Percentiles rank a stretch among this genome's conserved stretches.
Evolutionary conservation across 2,888 invertebrate species (phyloP).

Genomic region (Coelinius sp.): DNA sequence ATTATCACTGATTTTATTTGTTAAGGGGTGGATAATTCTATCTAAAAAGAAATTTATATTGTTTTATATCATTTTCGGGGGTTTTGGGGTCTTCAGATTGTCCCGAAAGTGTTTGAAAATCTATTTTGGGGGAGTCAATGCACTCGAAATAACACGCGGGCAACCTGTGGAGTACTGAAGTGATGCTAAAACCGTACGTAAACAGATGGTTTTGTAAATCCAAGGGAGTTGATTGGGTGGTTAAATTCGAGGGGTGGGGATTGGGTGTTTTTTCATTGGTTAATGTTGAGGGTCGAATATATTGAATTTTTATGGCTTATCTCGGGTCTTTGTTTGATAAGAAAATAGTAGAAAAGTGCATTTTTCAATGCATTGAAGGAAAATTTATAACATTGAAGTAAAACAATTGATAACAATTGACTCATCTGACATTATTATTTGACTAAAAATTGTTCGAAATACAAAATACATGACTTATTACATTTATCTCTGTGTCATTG

Average conservation of each 20-base stretch:
- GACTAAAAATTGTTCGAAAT: background rate
- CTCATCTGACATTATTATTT: background rate
- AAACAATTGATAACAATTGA: conserved; percentile 3
- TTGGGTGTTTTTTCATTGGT: background rate
- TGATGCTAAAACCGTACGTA: background rate
- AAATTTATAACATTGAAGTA: too few relatives aligned
- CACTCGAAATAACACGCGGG: background rate
- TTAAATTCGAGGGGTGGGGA: background rate
- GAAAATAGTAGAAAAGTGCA: background rate
- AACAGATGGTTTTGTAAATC: background rate
- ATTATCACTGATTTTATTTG: background rate
- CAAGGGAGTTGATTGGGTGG: too few relatives aligned
- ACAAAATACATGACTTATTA: conserved; percentile 26
- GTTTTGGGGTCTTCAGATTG: background rate
- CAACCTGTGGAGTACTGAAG: conserved; percentile 15
- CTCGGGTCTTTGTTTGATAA: background rate
- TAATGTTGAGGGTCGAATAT: background rate
- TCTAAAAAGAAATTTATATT: background rate
- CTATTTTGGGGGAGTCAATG: background rate
- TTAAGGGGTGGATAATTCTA: background rate
- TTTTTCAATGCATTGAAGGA: too few relatives aligned
- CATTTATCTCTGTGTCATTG: background rate
- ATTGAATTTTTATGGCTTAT: background rate
- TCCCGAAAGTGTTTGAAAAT: background rate
- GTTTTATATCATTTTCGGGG: background rate